Base-by-base conservation (phyloP, 1,140 invertebrate species). In the Rhyzopertha dominica region DNA sequence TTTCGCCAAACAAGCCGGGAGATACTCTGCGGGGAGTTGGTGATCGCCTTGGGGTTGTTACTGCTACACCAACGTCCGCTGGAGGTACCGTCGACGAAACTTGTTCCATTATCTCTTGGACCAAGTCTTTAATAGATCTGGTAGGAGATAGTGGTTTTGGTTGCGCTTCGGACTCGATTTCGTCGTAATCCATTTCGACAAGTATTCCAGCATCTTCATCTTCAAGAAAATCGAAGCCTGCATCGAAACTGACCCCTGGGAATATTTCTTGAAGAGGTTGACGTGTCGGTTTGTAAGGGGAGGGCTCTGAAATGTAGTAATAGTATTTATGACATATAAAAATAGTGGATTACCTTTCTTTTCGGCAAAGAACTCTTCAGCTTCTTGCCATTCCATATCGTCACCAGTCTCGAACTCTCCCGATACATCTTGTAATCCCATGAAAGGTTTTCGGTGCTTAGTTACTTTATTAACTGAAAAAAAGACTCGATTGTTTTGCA, bases 41-140 rank as follows among this genome's bases (percentile, higher is more conserved):
- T 26, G 43, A 31, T 18, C 9, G 5, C 10, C 17, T 22, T 28
- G 43, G 43, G n/a, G 32, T 45, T 5, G 43, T 45, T 5, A 20
- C 20, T 2, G 42, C 5, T 4, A 44, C 13, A 5, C 20, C 42
- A 9, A 7, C 22, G 10, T 9, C 10, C 9, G 19, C 20, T 2
- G 42, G 42, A 10, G 31, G 12, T 9, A 14, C 9, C 5, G 4
- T 45, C 8, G 19, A 32, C 12, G 30, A 13, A 26, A 10, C 20
- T 12, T 10, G 9, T 16, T 37, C 7, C 14, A 35, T n/a, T n/a
- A n/a, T n/a, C n/a, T n/a, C n/a, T n/a, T n/a, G n/a, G n/a, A n/a
- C n/a, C n/a, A n/a, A n/a, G n/a, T n/a, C n/a, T n/a, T n/a, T n/a
- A n/a, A n/a, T n/a, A n/a, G n/a, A n/a, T n/a, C n/a, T n/a, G n/a